Conservation (phyloP, 1,140 invertebrate genomes). For the Leptonema lineaticorne region DNA sequence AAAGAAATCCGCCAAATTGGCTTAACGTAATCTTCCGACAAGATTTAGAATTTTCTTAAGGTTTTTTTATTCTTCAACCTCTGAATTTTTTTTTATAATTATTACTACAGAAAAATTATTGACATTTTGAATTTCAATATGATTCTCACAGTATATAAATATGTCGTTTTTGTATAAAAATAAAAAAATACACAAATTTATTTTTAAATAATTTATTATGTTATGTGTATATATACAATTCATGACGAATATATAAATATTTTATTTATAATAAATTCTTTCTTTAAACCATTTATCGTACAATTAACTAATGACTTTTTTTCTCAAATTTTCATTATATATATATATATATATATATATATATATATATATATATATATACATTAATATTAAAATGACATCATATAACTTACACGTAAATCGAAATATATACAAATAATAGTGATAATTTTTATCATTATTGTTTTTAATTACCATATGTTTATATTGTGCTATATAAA, state of each 20-base stretch:
- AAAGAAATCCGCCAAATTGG: neutral
- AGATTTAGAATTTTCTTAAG: slow-evolving; percentile 5
- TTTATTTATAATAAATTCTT: neutral
- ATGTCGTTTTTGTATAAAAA: neutral
- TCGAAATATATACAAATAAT: neutral
- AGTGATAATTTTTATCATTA: neutral
- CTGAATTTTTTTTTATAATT: no score
- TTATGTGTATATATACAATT: neutral
- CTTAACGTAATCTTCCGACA: slow-evolving; percentile 11
- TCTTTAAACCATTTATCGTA: neutral
- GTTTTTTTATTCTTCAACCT: neutral
- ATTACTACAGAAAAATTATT: no score
- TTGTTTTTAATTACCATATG: neutral
- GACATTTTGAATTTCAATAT: neutral
- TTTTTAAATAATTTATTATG: slow-evolving; percentile 9
- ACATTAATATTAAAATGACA: neutral
- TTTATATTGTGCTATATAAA: neutral
- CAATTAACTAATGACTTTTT: neutral
- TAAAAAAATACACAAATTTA: neutral
- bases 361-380: neutral
- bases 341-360: neutral
- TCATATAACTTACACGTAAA: neutral
- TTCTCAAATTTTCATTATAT: neutral
- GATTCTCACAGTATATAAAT: neutral
- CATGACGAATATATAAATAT: slow-evolving; percentile 1